Evolutionary conservation across 2,113 vertebrate genomes (phyloP).

Genomic region (Spea multiplicata): DNA sequence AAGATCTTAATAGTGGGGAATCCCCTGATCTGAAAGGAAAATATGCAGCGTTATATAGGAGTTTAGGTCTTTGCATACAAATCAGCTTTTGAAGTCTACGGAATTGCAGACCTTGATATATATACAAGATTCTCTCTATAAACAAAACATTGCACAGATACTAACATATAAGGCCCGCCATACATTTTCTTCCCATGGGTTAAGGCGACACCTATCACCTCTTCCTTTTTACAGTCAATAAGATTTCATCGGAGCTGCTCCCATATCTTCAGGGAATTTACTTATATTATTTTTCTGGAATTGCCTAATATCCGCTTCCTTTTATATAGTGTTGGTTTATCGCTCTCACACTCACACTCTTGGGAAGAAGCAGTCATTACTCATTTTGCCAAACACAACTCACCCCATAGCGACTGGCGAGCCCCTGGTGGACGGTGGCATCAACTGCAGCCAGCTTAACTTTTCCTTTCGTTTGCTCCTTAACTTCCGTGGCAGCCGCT

Average conservation of each 20-base stretch:
- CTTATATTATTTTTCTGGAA: too few species aligned
- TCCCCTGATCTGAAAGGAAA: slow-evolving; percentile 77
- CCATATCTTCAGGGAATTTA: too few species aligned
- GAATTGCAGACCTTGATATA: background rate
- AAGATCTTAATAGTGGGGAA: slow-evolving; percentile 97
- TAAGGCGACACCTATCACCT: too few species aligned
- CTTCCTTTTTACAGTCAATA: too few species aligned
- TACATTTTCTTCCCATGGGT: too few species aligned
- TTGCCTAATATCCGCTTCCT: too few species aligned
- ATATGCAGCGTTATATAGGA: background rate
- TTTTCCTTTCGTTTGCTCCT: slow-evolving; percentile 90
- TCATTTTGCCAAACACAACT: slow-evolving; percentile 51
- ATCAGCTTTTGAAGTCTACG: background rate
- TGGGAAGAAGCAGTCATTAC: too few species aligned
- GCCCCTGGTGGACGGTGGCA: slow-evolving; percentile 81
- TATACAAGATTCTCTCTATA: background rate
- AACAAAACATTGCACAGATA: too few species aligned
- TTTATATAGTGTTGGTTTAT: too few species aligned
- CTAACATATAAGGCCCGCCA: too few species aligned
- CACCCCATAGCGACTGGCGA: slow-evolving; percentile 83
- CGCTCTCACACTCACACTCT: too few species aligned
- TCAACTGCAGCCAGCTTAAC: slow-evolving; percentile 90
- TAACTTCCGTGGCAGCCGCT: slow-evolving; percentile 84
- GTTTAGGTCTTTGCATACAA: background rate
- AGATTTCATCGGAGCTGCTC: too few species aligned